Conservation (phyloP, 2,888 invertebrate genomes). For the Callimorpha dominula region DNA sequence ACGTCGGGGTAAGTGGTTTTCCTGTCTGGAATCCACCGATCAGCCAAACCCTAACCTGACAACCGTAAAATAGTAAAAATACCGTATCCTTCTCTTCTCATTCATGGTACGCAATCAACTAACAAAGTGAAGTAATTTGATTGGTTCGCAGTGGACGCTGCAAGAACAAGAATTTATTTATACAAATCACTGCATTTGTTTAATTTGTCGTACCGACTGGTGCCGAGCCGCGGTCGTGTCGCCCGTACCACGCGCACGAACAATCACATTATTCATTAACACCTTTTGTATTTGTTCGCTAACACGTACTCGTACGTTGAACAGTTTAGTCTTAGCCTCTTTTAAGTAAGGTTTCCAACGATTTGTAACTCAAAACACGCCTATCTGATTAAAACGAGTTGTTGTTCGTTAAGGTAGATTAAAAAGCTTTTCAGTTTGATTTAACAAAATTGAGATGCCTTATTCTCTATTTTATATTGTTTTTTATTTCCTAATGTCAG, state of each 20-base stretch:
- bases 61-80: background rate
- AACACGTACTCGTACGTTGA: constrained; percentile 14
- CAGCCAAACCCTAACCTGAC: too few relatives aligned
- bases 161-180: constrained; percentile 70
- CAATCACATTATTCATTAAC: constrained; percentile 44
- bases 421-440: too few relatives aligned
- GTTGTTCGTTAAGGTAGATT: background rate
- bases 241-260: constrained; percentile 21
- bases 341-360: background rate
- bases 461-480: too few relatives aligned
- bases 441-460: too few relatives aligned
- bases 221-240: constrained; percentile 13
- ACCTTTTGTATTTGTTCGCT: constrained; percentile 12
- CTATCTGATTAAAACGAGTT: background rate
- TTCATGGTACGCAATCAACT: constrained; percentile 65
- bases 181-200: constrained; percentile 67
- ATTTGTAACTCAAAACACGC: background rate
- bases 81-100: constrained; percentile 20
- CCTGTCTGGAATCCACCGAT: too few relatives aligned
- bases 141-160: constrained; percentile 62
- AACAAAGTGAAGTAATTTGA: constrained; percentile 76
- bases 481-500: too few relatives aligned
- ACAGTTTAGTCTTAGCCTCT: background rate
- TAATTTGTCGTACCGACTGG: constrained; percentile 30
- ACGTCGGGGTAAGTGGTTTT: too few relatives aligned